Evolutionary conservation across 2,888 invertebrate genomes (phyloP), one percentile per base, ranked within the genome.

Genomic region (Drosophila setosimentum): DNA sequence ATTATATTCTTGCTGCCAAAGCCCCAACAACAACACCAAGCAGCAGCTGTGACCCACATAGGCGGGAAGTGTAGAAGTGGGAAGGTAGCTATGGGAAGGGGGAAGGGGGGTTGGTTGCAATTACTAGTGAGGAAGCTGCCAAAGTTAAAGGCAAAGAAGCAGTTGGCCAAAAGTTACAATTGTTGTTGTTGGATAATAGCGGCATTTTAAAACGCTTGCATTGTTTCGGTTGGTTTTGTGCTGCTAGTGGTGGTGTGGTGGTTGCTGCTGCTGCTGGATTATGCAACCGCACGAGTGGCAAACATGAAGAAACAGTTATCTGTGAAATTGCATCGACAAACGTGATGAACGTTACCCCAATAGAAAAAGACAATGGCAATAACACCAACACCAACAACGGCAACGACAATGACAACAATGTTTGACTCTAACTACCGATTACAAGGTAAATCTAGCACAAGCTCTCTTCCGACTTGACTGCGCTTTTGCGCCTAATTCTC

Each of bases 261-360:
- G 45, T 24, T 59, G 58, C n/a, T 64, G 64, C 42, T 68, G 70
- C 42, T 69, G 51, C 57, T 63, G 68, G 73, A 81, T 90, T 90
- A 90, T 89, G 89, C 80, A 89, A 87, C 68, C 70, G 80, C 68
- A 72, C 69, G 71, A 70, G 76, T 85, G 83, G 82, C 77, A 81
- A 82, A 88, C 87, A 78, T 76, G 78, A 63, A 89, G 73, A 87
- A 85, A 86, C 90, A 84, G 89, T 90, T 91, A 90, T 90, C 91
- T 91, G 82, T 77, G 80, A 82, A 85, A 88, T 88, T 90, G 88
- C 91, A 91, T 90, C 89, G 86, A 78, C 80, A 89, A 90, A 91
- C 89, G 89, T 88, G 91, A 88, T 84, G 87, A 81, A 88, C 83
- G 83, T 88, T 91, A 88, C 87, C 91, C 80, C 81, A 88, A 89